Conservation (phyloP, 2,113 vertebrate genomes). For the Promerops cafer region DNA sequence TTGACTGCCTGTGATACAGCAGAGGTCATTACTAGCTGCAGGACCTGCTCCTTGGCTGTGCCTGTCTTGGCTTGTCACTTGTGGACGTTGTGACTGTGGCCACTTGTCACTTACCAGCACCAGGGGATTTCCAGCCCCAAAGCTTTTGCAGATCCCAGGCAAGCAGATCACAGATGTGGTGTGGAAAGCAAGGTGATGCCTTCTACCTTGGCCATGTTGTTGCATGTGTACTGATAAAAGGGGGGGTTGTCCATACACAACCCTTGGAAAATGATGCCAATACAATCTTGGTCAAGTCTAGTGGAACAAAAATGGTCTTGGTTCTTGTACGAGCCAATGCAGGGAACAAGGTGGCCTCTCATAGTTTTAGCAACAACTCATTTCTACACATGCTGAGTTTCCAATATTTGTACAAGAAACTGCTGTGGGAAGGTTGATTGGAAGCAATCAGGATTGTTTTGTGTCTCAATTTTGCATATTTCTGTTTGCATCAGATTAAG, state of each 20-base stretch:
- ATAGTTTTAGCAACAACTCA: not conserved
- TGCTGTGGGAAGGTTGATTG: not conserved
- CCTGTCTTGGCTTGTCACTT: not conserved
- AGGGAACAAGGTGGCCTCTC: not conserved
- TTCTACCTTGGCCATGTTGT: not conserved
- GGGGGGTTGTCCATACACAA: not conserved
- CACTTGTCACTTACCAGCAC: not conserved
- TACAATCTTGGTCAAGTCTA: not conserved
- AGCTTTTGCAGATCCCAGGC: not conserved
- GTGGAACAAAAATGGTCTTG: not conserved
- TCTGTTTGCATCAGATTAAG: not conserved
- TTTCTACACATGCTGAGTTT: not conserved
- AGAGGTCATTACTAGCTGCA: not conserved
- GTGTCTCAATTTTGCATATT: not conserved
- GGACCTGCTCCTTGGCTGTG: not conserved
- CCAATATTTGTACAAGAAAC: not conserved
- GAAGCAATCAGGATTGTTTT: not conserved
- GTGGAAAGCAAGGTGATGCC: not conserved
- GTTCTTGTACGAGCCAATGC: not conserved
- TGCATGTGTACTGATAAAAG: accelerated
- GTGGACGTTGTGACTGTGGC: not conserved
- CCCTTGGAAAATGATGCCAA: not conserved
- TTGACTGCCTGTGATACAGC: not conserved
- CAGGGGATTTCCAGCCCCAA: not conserved
- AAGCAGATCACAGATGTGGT: not conserved